Evolutionary conservation across 2,888 invertebrate genomes (phyloP).

Genomic region (Calliopum simillimum): DNA sequence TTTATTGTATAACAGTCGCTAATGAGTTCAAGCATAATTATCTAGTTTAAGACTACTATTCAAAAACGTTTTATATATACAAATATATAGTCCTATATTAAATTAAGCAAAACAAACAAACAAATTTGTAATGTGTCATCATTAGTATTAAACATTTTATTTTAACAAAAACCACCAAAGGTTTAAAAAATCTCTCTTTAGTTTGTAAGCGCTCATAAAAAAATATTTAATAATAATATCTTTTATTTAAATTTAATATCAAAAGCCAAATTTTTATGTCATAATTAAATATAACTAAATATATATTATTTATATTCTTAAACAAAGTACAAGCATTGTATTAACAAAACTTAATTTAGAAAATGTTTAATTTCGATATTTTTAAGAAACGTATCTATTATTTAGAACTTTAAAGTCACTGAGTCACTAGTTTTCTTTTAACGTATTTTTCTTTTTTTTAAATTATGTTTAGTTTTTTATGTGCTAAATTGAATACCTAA

Average conservation of each 20-base stretch:
- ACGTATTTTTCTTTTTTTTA: too few relatives aligned
- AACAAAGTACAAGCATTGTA: neutral
- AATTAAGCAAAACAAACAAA: conserved; percentile 40
- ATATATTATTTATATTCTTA: neutral
- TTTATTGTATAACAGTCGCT: conserved; percentile 13
- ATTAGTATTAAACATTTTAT: conserved; percentile 22
- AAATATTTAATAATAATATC: too few relatives aligned
- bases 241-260: neutral
- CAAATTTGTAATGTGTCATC: neutral
- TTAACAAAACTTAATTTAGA: neutral
- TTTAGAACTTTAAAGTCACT: too few relatives aligned
- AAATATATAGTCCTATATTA: conserved; percentile 27
- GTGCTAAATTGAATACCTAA: too few relatives aligned
- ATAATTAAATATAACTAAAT: too few relatives aligned
- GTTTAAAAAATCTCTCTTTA: conserved; percentile 56
- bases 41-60: conserved; percentile 15
- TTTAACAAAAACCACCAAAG: conserved; percentile 56
- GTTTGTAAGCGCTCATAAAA: conserved; percentile 27
- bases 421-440: too few relatives aligned
- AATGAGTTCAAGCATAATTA: conserved; percentile 9
- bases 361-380: too few relatives aligned
- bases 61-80: conserved; percentile 32
- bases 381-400: too few relatives aligned
- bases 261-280: conserved; percentile 8
- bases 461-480: too few relatives aligned